These are phyloP conservation scores for Chrysocyon brachyurus DNA, from an alignment of 2,797 vertebrate genomes.

Conservation along the genomic window DNA sequence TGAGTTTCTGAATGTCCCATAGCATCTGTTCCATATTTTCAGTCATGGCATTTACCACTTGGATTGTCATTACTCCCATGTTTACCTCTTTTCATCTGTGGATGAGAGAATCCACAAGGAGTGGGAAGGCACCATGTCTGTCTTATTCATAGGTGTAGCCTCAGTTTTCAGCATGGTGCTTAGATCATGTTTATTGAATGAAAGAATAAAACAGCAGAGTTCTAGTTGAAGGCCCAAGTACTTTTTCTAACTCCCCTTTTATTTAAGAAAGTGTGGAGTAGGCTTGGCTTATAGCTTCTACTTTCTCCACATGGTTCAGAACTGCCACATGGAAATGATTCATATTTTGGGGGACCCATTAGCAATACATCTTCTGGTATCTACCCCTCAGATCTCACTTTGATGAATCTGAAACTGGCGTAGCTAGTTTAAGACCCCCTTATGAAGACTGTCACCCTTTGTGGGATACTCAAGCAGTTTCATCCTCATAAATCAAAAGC, in stretches of 20 bases:
- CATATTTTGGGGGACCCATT: neutral
- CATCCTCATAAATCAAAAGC: neutral
- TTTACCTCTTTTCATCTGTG: neutral
- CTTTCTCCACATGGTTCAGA: neutral
- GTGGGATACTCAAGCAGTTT: neutral
- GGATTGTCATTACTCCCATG: neutral
- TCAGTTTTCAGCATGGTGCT: neutral
- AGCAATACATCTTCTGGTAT: neutral
- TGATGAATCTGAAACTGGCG: slow-evolving; percentile 4
- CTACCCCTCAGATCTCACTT: neutral
- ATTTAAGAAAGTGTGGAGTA: neutral
- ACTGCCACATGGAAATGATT: neutral
- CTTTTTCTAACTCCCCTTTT: neutral
- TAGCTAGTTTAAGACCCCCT: neutral
- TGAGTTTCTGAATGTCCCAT: neutral
- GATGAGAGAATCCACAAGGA: neutral
- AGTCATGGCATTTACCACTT: neutral
- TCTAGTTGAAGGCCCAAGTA: slow-evolving; percentile 8
- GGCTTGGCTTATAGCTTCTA: neutral
- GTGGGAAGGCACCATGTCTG: neutral
- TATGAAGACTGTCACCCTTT: slow-evolving; percentile 26
- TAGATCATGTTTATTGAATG: slow-evolving; percentile 20
- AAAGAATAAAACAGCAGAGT: neutral
- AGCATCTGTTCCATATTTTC: neutral
- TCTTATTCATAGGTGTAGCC: neutral